Percentiles rank a stretch among this genome's conserved stretches.
Conservation (phyloP, 1,140 invertebrate species). For the Euglossa dilemma region DNA sequence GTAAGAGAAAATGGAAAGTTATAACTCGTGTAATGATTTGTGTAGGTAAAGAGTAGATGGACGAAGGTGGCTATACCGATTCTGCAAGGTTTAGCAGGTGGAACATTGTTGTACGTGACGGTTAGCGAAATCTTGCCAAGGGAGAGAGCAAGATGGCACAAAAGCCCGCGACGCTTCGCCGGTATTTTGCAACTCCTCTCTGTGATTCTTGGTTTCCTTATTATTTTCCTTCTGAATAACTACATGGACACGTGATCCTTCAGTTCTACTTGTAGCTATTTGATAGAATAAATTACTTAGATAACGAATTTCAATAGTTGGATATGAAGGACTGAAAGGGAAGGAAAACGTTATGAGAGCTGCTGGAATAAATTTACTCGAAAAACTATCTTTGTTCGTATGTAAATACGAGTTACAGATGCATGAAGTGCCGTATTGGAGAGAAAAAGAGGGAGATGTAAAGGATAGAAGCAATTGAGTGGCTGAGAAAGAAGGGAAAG, state of each 20-base stretch:
- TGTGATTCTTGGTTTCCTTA: slow-evolving; percentile 83
- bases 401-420: not conserved
- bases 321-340: not conserved
- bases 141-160: slow-evolving; percentile 88
- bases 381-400: not conserved
- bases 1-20: not conserved
- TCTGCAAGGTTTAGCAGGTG: slow-evolving; percentile 90
- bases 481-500: not conserved
- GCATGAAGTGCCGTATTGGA: not conserved
- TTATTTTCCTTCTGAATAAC: slow-evolving; percentile 84
- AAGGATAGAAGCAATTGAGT: not conserved
- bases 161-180: slow-evolving; percentile 79
- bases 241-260: slow-evolving; percentile 77
- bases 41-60: slow-evolving; percentile 57
- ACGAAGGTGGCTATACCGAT: slow-evolving; percentile 54
- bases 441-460: not conserved
- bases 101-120: slow-evolving; percentile 95
- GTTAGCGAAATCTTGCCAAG: slow-evolving; percentile 95
- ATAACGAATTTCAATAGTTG: not conserved
- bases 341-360: not conserved
- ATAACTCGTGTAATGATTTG: slow-evolving; percentile 1
- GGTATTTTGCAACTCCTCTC: slow-evolving; percentile 85
- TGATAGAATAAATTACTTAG: not conserved
- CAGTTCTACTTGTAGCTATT: not conserved
- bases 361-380: slow-evolving; percentile 1